phyloP scores from a whole-genome alignment of 2,888 invertebrate species.

The Epirrhoe alternata region DNA sequence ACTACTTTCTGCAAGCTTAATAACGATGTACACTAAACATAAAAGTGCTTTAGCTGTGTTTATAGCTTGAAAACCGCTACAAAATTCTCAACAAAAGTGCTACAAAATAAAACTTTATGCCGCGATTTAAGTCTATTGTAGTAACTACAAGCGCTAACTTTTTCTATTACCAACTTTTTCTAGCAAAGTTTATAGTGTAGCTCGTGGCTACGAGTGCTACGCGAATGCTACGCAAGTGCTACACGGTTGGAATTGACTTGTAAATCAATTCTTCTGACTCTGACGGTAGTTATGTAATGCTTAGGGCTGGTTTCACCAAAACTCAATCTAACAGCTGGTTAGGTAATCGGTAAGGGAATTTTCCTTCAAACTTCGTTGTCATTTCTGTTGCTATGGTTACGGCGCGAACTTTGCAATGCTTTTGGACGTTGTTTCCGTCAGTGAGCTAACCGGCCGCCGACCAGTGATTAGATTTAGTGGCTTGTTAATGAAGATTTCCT shows the following conservation, averaged over 20 bases:
- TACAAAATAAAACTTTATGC: conserved; percentile 34
- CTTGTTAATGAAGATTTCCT: no score
- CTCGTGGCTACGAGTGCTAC: conserved; percentile 14
- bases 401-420: no score
- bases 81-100: conserved; percentile 18
- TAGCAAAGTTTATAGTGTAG: conserved; percentile 27
- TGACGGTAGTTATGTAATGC: neutral
- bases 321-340: no score
- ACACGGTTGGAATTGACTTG: conserved; percentile 17
- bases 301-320: no score
- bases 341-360: no score
- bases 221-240: conserved; percentile 29
- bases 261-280: conserved; percentile 11
- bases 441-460: no score
- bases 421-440: no score
- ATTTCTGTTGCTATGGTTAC: no score
- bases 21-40: neutral
- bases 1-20: neutral
- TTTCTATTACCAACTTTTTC: conserved; percentile 45
- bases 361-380: no score
- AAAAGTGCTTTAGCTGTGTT: neutral
- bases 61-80: conserved; percentile 7
- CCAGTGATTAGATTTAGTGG: no score
- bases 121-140: conserved; percentile 42
- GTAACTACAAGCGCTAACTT: conserved; percentile 36